phyloP scores from a whole-genome alignment of 2,797 vertebrate genomes.

The Tadarida brasiliensis region DNA sequence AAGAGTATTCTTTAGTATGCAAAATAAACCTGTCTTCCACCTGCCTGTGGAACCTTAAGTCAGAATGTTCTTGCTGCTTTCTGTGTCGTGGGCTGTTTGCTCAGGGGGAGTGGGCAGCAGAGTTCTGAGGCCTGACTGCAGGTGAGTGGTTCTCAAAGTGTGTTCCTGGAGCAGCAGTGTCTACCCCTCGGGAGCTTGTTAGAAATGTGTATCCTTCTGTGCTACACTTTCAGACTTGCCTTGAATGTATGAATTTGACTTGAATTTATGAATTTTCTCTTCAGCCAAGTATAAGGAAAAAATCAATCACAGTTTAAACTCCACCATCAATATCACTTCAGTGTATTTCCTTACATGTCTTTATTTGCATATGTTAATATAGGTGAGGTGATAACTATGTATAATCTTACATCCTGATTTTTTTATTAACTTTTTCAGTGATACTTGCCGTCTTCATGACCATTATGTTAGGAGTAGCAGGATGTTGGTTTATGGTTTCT shows the following conservation, averaged over 20 bases:
- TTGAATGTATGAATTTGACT: neutral
- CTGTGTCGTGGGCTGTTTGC: neutral
- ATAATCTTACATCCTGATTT: neutral
- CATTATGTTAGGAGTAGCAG: neutral
- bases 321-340: neutral
- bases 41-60: neutral
- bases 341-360: neutral
- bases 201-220: neutral
- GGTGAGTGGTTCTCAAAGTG: neutral
- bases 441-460: neutral
- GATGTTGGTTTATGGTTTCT: neutral
- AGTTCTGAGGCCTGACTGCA: neutral
- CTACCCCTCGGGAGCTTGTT: neutral
- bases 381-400: neutral
- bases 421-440: neutral
- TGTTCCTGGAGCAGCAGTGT: neutral
- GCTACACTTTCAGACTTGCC: neutral
- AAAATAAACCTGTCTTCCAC: neutral
- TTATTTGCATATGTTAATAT: neutral
- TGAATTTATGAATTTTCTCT: neutral
- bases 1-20: neutral
- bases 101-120: neutral
- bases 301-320: neutral
- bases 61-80: neutral
- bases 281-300: neutral